phyloP scores from a whole-genome alignment of 2,797 vertebrate genomes.

The Chelmon rostratus region DNA sequence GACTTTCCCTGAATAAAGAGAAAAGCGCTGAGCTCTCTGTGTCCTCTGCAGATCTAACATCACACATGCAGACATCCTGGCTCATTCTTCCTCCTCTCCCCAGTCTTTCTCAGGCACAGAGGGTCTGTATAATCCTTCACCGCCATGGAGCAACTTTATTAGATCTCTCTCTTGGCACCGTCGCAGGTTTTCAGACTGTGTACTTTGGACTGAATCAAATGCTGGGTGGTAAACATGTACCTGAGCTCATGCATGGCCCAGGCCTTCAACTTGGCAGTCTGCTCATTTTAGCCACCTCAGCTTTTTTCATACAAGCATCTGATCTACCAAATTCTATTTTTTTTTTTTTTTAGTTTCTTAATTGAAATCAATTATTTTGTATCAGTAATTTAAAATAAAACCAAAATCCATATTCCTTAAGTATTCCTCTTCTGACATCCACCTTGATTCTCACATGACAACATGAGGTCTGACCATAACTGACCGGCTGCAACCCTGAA shows the following conservation, averaged over 20 bases:
- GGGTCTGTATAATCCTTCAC: neutral
- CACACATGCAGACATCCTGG: neutral
- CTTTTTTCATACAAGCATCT: neutral
- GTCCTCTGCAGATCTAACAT: slow-evolving; percentile 7
- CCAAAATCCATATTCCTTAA: neutral
- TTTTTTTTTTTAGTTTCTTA: neutral
- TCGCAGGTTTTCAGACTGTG: slow-evolving; percentile 9
- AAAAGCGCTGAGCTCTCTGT: slow-evolving; percentile 3
- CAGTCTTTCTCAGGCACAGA: neutral
- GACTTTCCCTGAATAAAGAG: slow-evolving; percentile 9
- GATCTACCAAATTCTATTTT: neutral
- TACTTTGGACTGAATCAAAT: slow-evolving; percentile 35
- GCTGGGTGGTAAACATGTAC: neutral
- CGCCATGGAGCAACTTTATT: neutral
- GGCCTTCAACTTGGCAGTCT: neutral
- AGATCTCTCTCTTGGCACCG: slow-evolving; percentile 21
- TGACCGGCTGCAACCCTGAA: neutral
- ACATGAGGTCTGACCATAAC: neutral
- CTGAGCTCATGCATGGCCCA: neutral
- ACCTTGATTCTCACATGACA: neutral
- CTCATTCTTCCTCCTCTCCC: neutral
- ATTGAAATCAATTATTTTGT: neutral
- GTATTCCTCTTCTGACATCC: neutral
- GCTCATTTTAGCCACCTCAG: too few species aligned
- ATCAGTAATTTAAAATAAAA: too few species aligned